Percentiles rank a stretch among this genome's conserved stretches.
These are phyloP conservation scores for Vulpes ferrilata DNA, from an alignment of 2,113 vertebrate genomes.

Conservation along the genomic window DNA sequence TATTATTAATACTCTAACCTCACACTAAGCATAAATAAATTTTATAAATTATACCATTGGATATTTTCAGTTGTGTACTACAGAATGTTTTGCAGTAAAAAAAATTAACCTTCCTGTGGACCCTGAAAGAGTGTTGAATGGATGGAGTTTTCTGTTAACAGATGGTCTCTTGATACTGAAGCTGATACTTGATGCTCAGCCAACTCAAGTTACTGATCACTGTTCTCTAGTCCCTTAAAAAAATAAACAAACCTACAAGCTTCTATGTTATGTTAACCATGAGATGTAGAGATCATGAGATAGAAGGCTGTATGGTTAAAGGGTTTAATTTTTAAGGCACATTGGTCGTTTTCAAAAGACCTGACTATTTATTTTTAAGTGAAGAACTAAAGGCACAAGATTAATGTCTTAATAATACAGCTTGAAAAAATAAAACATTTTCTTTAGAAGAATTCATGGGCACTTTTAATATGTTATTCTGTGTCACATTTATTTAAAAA, in stretches of 20 bases:
- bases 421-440: not conserved
- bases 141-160: not conserved
- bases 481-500: constrained; percentile 17
- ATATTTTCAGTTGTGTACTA: constrained; percentile 19
- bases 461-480: not conserved
- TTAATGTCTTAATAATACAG: not conserved
- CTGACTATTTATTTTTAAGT: not conserved
- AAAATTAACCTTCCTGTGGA: not conserved
- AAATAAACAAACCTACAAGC: not conserved
- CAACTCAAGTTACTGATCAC: not conserved
- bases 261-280: not conserved
- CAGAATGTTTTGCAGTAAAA: not conserved
- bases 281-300: not conserved
- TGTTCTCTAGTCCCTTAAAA: not conserved
- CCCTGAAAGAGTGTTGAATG: not conserved
- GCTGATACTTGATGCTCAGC: not conserved
- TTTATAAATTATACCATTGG: not conserved
- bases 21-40: not conserved
- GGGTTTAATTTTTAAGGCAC: not conserved
- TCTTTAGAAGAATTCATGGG: not conserved
- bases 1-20: not conserved
- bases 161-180: not conserved
- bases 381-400: not conserved
- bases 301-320: not conserved
- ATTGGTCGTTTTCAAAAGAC: not conserved